A percentile compares a stretch with the other conserved stretches of the same genome.
phyloP scores from a whole-genome alignment of 37 sponge, comb jelly and placozoan species.

The Mnemiopsis leidyi region DNA sequence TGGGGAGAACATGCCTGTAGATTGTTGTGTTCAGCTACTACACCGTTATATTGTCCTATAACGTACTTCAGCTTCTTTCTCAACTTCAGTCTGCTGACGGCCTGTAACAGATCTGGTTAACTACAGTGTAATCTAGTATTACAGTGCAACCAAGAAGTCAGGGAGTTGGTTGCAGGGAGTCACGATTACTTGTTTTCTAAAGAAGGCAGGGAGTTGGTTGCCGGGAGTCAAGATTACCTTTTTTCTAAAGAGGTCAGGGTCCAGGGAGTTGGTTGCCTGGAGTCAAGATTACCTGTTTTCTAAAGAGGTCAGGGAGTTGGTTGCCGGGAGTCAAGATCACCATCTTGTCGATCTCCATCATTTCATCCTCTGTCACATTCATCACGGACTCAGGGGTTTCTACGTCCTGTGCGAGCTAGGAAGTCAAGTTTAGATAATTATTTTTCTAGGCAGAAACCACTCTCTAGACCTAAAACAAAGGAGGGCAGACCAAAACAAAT shows the following conservation, averaged over 20 bases:
- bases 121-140: background rate
- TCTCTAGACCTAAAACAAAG: too few relatives aligned
- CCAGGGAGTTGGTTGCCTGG: constrained; percentile 47
- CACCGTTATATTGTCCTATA: constrained; percentile 42
- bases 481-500: too few relatives aligned
- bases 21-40: constrained; percentile 6
- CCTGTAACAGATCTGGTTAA: constrained; percentile 27
- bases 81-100: constrained; percentile 7
- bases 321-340: constrained; percentile 34
- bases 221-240: constrained; percentile 35
- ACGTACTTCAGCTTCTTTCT: constrained; percentile 42
- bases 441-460: too few relatives aligned
- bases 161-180: too few relatives aligned
- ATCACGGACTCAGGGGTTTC: constrained; percentile 34
- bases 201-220: constrained; percentile 42
- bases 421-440: background rate
- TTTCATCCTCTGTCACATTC: constrained; percentile 41
- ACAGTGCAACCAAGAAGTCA: too few relatives aligned
- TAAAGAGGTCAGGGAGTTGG: constrained; percentile 42
- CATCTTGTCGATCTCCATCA: constrained; percentile 61
- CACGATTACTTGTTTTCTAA: constrained; percentile 27
- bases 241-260: constrained; percentile 29
- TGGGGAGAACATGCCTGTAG: too few relatives aligned
- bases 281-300: constrained; percentile 32
- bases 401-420: constrained; percentile 11